A percentile compares a stretch with the other conserved stretches of the same genome.
Conservation (phyloP, 2,888 invertebrate species). For the Nasonia oneida region DNA sequence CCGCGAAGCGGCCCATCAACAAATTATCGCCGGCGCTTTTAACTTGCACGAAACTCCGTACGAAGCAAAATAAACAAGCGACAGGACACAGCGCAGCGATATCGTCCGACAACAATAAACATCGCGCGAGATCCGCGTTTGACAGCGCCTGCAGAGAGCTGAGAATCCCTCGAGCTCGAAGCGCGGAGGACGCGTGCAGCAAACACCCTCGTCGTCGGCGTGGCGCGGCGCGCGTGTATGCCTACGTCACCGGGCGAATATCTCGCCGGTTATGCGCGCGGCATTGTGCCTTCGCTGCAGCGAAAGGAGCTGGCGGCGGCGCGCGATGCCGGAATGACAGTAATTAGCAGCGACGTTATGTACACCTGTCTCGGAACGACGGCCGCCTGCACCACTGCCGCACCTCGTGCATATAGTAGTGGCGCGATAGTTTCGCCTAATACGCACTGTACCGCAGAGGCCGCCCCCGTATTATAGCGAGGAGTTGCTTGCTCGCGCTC, state of each 20-base stretch:
- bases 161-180: constrained; percentile 28
- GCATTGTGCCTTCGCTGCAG: constrained; percentile 22
- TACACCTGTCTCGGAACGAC: constrained; percentile 59
- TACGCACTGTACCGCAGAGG: background rate
- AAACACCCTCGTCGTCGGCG: background rate
- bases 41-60: no score
- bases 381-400: background rate
- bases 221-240: background rate
- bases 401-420: background rate
- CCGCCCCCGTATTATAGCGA: background rate
- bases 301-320: constrained; percentile 32
- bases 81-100: background rate
- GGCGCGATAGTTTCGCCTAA: constrained; percentile 37
- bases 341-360: constrained; percentile 64
- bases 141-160: background rate
- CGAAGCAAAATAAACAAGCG: no score
- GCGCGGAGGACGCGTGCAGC: constrained; percentile 16
- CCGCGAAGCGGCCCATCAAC: background rate
- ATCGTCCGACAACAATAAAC: constrained; percentile 25
- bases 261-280: constrained; percentile 26
- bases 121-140: constrained; percentile 19
- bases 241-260: constrained; percentile 13
- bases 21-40: no score
- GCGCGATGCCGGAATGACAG: constrained; percentile 57
- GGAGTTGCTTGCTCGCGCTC: background rate